Percentiles rank a stretch among this genome's conserved stretches.
Evolutionary conservation across 2,113 vertebrate genomes (phyloP).

Genomic region (Tautogolabrus adspersus): DNA sequence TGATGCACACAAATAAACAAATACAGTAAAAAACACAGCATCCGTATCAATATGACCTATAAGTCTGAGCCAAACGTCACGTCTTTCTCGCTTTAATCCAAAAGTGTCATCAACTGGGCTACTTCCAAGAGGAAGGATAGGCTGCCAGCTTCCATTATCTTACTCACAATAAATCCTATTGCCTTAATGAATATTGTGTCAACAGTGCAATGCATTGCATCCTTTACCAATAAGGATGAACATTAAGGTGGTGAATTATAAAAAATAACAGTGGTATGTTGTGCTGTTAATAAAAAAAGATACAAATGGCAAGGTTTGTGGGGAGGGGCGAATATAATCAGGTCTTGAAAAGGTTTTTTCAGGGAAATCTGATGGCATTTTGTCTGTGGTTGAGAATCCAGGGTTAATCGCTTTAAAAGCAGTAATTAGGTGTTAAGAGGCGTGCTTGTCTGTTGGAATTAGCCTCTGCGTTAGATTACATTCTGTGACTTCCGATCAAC

Average conservation of each 20-base stretch:
- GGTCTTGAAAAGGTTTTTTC: conserved; percentile 58
- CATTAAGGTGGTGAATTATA: background rate
- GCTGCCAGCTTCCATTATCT: conserved; percentile 36
- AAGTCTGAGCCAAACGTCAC: background rate
- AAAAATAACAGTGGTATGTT: background rate
- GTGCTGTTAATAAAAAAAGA: conserved; percentile 10
- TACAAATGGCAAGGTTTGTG: conserved; percentile 8
- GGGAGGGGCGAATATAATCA: conserved; percentile 22
- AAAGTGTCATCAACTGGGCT: conserved; percentile 19
- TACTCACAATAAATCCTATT: conserved; percentile 37
- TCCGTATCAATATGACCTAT: conserved; percentile 17
- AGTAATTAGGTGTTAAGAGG: conserved; percentile 83
- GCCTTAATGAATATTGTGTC: conserved; percentile 42
- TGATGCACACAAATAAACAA: conserved; percentile 36
- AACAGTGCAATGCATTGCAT: conserved; percentile 20
- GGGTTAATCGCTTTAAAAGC: conserved; percentile 82
- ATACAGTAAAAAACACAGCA: conserved; percentile 28
- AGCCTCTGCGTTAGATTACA: conserved; percentile 69
- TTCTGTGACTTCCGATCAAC: conserved; percentile 70
- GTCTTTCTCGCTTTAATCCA: conserved; percentile 13
- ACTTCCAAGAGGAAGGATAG: conserved; percentile 24
- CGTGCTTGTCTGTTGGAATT: conserved; percentile 80
- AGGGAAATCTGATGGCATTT: conserved; percentile 63
- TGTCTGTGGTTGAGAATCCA: conserved; percentile 73
- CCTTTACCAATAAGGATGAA: conserved; percentile 28